phyloP scores from a whole-genome alignment of 2,113 vertebrate species.

The Dasyornis broadbenti region DNA sequence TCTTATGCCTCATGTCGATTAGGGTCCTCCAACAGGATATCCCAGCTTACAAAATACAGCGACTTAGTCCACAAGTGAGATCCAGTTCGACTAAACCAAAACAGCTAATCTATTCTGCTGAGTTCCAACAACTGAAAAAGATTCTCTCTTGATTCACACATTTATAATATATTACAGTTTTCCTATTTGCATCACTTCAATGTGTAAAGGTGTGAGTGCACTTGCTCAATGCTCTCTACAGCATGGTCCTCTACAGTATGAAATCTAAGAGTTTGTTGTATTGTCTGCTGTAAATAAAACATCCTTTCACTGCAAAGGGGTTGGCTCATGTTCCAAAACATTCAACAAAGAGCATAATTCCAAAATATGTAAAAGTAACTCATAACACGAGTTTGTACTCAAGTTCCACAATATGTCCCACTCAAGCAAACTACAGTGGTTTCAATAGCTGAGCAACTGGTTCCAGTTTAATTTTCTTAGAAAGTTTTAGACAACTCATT shows the following conservation, averaged over 20 bases:
- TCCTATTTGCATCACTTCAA: background rate
- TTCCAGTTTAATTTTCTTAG: background rate
- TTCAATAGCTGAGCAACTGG: background rate
- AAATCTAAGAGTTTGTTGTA: background rate
- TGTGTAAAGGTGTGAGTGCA: background rate
- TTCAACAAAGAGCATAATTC: background rate
- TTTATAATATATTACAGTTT: background rate
- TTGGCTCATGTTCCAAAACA: background rate
- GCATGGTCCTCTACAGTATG: background rate
- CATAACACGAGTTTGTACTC: background rate
- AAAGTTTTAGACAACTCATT: background rate
- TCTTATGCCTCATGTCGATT: background rate
- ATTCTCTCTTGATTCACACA: background rate
- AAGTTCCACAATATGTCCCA: background rate
- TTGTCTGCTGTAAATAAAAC: background rate
- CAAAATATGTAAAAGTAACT: background rate
- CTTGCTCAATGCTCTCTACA: background rate
- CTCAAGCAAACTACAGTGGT: background rate
- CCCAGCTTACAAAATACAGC: background rate
- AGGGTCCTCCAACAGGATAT: background rate
- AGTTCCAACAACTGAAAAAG: background rate
- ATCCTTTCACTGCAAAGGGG: background rate
- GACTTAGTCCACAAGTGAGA: background rate
- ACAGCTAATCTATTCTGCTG: background rate
- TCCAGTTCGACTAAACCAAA: background rate